A percentile compares a stretch with the other conserved stretches of the same genome.
Evolutionary conservation across 1,140 invertebrate genomes (phyloP).

Genomic region (Neuroterus valhalla): DNA sequence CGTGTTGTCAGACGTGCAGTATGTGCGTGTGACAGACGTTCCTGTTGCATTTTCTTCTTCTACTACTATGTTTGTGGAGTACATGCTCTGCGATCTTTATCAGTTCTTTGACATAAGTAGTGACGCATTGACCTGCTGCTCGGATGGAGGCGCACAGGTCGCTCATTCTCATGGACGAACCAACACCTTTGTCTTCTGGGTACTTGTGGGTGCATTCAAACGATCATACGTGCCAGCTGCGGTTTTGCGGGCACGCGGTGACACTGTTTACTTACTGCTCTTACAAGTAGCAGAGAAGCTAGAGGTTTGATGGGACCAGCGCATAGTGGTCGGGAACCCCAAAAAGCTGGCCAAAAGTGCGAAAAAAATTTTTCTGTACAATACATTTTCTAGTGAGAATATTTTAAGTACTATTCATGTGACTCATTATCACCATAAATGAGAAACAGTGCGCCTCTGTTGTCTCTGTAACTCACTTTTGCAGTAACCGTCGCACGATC

Average conservation of each 20-base stretch:
- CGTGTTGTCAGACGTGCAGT: slow-evolving; percentile 2
- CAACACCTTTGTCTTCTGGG: not conserved
- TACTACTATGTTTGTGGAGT: slow-evolving; percentile 8
- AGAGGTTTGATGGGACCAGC: no score
- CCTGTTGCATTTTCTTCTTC: slow-evolving; percentile 25
- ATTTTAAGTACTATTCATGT: no score
- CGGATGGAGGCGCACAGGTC: slow-evolving; percentile 29
- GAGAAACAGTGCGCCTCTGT: no score
- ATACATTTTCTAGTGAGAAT: no score
- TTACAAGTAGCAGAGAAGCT: not conserved
- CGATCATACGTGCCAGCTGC: not conserved
- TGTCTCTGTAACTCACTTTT: no score
- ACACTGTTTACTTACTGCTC: not conserved
- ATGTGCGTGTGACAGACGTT: slow-evolving; percentile 15
- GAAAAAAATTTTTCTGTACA: no score
- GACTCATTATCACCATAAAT: no score
- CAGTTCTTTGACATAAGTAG: slow-evolving; percentile 11
- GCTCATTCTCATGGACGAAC: slow-evolving; percentile 7
- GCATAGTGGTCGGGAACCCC: no score
- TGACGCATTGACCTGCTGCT: slow-evolving; percentile 17
- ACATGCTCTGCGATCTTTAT: slow-evolving; percentile 32
- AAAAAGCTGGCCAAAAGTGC: no score
- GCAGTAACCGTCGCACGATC: no score
- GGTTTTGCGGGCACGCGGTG: slow-evolving; percentile 1
- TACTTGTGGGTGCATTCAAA: not conserved